Evolutionary conservation across 23 tunicate genomes (phyloP).

Genomic region (Ciona savignyi): DNA sequence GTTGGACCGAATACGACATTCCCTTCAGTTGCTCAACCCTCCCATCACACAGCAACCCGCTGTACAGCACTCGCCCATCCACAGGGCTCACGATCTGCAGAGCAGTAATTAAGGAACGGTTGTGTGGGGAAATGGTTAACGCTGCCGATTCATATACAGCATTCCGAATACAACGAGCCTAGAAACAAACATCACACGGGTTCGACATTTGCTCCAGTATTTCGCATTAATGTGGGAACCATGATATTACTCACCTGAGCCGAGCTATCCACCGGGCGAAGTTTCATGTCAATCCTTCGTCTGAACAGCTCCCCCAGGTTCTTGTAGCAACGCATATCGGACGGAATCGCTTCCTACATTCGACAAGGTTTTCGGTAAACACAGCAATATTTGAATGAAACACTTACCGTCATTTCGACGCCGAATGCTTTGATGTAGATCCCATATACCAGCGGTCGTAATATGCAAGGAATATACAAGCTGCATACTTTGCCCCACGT

Average conservation of each 20-base stretch:
- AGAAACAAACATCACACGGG: no score
- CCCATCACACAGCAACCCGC: conserved; percentile 37
- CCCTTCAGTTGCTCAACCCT: conserved; percentile 81
- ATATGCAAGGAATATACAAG: conserved; percentile 11
- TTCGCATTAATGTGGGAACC: no score
- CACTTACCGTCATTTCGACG: conserved; percentile 44
- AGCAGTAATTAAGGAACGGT: no score
- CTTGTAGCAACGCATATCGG: conserved; percentile 32
- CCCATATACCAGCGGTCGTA: conserved; percentile 35
- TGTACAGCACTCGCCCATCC: conserved; percentile 59
- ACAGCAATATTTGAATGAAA: neutral
- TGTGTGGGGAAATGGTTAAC: no score
- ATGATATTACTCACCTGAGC: conserved; percentile 21
- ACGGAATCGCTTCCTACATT: conserved; percentile 46
- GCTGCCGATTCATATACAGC: no score
- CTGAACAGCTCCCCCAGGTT: conserved; percentile 70
- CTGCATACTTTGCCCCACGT: conserved; percentile 30
- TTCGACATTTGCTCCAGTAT: no score
- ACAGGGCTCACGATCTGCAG: conserved; percentile 70
- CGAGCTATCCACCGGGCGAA: conserved; percentile 44
- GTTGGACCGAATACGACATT: conserved; percentile 49
- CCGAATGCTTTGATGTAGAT: conserved; percentile 39
- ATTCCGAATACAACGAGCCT: no score
- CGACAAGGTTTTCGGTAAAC: conserved; percentile 24
- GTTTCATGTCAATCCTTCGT: conserved; percentile 36